Evolutionary conservation across 2,797 vertebrate species (phyloP), one percentile per base, ranked within the genome.

Genomic region (Enteromius afrohamiltoni): DNA sequence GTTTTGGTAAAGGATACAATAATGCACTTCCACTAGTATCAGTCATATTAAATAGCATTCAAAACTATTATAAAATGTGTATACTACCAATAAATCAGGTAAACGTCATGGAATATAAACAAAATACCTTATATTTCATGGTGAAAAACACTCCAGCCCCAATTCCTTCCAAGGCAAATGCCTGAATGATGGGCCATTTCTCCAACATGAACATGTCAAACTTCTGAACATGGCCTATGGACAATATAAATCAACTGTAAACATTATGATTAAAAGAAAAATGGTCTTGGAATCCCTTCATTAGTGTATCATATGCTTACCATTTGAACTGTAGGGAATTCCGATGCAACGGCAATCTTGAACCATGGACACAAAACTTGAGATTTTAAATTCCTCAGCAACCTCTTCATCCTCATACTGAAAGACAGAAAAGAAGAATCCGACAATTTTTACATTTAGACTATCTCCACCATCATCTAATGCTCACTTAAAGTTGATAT

Each of bases 161-260:
- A 7, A 99, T 98, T 69, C 98, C 98, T 87, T 99, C 98, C 81
- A 99, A 94, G 0, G 97, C 98, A 89, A 98, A 99, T 1, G 98
- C 98, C 90, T 99, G 98, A 45, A 99, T 96, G 1, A 99, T 95
- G 0, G 98, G 98, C 98, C 98, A 99, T 91, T 99, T 99, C 85
- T 99, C 98, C 88, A 99, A 95, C 89, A 97, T 95, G 89, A 99
- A 99, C 95, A 98, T 96, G 91, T 99, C 97, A 90, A 99, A 99
- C 83, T 94, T 98, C 94, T 98, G 98, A 79, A 96, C 86, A 89
- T 98, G 96, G 87, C 96, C 98, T 99, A 93, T 90, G 88, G 80
- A 92, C 86, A 55, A 89, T 73, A 14, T 88, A 16, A 88, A 74
- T 65, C 82, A 84, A 67, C 79, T 6, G 34, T 87, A 85, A 89